Evolutionary conservation across 2,797 vertebrate genomes (phyloP), one percentile per base, ranked within the genome.

Genomic region (Antennarius maculatus): DNA sequence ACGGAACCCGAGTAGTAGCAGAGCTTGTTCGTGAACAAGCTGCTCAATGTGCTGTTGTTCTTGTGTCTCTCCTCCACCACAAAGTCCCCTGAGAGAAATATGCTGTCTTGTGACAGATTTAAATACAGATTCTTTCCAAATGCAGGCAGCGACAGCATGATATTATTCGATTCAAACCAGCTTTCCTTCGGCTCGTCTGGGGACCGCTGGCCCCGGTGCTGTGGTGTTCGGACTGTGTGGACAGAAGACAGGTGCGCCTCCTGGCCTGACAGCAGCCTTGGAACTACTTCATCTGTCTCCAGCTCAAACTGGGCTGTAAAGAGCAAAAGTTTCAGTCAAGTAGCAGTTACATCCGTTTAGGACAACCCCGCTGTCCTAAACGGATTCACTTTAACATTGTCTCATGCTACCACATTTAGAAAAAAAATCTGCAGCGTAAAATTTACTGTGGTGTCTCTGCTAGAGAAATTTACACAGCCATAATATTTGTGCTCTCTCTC

Each of bases 1-100:
- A 96, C 93, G 52, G 79, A 90, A 58, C 97, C 97, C 0, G 95
- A 94, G 92, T 96, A 98, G 82, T 96, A 96, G 91, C 97, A 98
- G n/a, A 51, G 77, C 60, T 72, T 79, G 7, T 82, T 57, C 37
- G 3, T 42, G 43, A 86, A 66, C n/a, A 84, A 13, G 10, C 48
- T 74, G 42, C 82, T 62, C 61, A 83, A 83, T 47, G 71, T 66
- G 6, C 74, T 76, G 1, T 69, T 76, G 42, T 84, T 88, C 54
- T 86, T 54, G 87, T 75, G 86, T 84, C 74, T 90, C 77, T 93
- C 87, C 88, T 96, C 94, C 58, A 94, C 91, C 47, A 92, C 84
- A 84, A 98, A 96, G 73, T 85, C 91, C 39, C 81, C 71, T 0
- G 95, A 91, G 12, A 98, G 92, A 80, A 97, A 97, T 31, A 83